Percentiles rank a stretch among this genome's conserved stretches.
Conservation (phyloP, 2,113 vertebrate species). For the Chitala chitala region DNA sequence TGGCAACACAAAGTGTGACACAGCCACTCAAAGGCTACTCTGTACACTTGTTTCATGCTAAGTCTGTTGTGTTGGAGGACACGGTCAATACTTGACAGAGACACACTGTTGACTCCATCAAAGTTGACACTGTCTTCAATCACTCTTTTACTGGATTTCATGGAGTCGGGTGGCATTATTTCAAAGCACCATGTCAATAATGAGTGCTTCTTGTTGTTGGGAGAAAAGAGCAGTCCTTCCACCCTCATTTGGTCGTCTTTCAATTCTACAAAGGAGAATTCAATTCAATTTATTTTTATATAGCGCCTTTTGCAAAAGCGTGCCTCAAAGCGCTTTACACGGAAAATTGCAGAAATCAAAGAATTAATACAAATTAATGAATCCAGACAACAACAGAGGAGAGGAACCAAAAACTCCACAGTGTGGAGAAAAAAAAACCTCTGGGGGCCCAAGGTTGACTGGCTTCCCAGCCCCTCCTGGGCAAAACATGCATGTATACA, state of each 20-base stretch:
- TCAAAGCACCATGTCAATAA: conserved; percentile 15
- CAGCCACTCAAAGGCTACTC: too few species aligned
- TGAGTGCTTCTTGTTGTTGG: conserved; percentile 15
- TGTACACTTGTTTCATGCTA: too few species aligned
- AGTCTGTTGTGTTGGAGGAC: too few species aligned
- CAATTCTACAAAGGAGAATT: background rate
- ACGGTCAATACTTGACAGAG: too few species aligned
- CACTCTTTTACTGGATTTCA: background rate
- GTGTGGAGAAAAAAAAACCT: background rate
- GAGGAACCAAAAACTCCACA: background rate
- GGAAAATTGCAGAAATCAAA: too few species aligned
- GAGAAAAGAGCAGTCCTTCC: conserved; percentile 6
- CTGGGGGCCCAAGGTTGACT: too few species aligned
- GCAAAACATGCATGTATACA: background rate
- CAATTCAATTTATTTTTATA: too few species aligned
- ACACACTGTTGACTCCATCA: conserved; percentile 7
- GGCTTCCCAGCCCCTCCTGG: background rate
- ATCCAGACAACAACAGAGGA: too few species aligned
- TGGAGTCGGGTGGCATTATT: conserved; percentile 2
- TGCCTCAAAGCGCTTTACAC: too few species aligned
- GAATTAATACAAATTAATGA: too few species aligned
- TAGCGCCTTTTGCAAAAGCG: too few species aligned
- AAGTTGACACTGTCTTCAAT: conserved; percentile 9
- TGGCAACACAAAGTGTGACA: too few species aligned
- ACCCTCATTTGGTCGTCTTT: conserved; percentile 12